Base-by-base conservation (phyloP, 2,797 vertebrate genomes). In the Lagodon rhomboides region DNA sequence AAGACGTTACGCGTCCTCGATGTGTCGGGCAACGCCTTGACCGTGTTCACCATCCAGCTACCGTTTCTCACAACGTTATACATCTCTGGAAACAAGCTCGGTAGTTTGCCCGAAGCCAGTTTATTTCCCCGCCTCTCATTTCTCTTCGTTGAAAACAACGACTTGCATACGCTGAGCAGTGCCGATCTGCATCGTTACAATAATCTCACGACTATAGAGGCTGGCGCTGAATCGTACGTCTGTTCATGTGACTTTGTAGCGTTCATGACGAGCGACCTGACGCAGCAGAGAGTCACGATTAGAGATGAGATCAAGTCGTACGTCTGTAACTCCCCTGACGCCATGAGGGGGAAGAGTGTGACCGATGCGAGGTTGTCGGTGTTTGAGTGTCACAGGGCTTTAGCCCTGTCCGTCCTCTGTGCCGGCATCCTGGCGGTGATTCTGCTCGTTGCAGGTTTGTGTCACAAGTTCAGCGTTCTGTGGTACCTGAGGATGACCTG, bases 401-500 rank as follows among this genome's bases (percentile, higher is more conserved):
- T 93, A 0, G 0, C 92, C 1, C 6, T 75, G 13, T 67, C 77
- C 43, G 5, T 78, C 0, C 74, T 94, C 63, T 96, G 92, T 2
- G 30, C 46, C 0, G 51, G 84, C 38, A 44, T 94, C 12, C 76
- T 94, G 54, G 27, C 89, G 38, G 2, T 85, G 44, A 81, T 54
- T 50, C 73, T 79, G 61, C 70, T 86, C 20, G 2, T 63, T 5
- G 38, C 5, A 7, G 72, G 43, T 1, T 6, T 96, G 0, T 94
- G 94, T 75, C 84, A 93, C 43, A 80, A 86, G 71, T 91, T 93
- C 71, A 95, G 94, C 0, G 44, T 66, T 0, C 8, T 96, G 44
- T 96, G 95, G 95, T 96, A 96, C 63, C 7, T 96, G 55, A 87
- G 83, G 61, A 96, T 96, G 96, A 96, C 88, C 6, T 96, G 94